Evolutionary conservation across 2,888 invertebrate species (phyloP), one percentile per base, ranked within the genome.

Genomic region (Melanostoma scalare): DNA sequence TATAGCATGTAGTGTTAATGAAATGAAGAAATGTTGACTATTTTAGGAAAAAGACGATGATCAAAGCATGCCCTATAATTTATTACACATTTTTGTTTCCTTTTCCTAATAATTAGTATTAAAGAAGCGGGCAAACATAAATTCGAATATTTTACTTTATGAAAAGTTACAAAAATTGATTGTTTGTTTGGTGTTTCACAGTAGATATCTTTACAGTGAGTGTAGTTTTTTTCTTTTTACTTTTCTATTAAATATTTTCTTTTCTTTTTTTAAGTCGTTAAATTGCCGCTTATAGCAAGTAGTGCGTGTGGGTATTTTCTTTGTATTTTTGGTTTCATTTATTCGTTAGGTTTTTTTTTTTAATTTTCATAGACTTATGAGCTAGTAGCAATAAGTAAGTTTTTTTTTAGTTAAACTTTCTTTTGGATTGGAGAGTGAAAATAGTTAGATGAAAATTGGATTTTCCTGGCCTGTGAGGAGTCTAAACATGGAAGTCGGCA

Each of bases 401-500:
- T 80, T 81, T 77, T 60, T 65, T 58, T 76, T 61, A 20, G 20
- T 79, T 80, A 65, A 48, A 72, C 88, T 61, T 69, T 56, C 36
- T 75, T 55, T 61, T 60, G 33, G 93, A 53, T 69, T 67, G 35
- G 50, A 68, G 73, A 69, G n/a, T 68, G 46, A 33, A 75, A 79
- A 53, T 71, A 79, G 69, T 84, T 96, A 99, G 93, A 99, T 99
- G 93, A 98, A 99, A 92, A 98, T 96, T 88, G 99, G 99, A 91
- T 97, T 97, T 93, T 99, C 99, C 93, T 99, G 99, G 80, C 99
- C 99, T 87, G 99, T 99, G 90, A 99, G 94, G 91, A 99, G 94
- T 89, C 99, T 95, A 94, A 99, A 99, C 98, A 99, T 99, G 86
- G 99, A 99, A 87, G 99, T 99, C 88, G 99, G 99, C 99, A 99